phyloP scores from a whole-genome alignment of 2,797 vertebrate species.

The Echeneis naucrates region DNA sequence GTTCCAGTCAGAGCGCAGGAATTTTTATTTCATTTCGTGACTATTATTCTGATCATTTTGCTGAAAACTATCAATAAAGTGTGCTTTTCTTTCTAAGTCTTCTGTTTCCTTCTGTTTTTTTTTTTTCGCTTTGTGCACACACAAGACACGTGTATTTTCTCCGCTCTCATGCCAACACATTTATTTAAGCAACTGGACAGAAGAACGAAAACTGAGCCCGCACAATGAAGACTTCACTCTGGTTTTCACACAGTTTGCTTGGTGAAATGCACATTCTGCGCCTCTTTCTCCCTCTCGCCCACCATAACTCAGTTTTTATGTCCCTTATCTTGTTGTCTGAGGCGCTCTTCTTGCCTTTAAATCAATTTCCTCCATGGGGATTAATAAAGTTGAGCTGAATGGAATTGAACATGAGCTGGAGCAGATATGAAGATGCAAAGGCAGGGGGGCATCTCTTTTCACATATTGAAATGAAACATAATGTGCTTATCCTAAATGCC shows the following conservation, averaged over 20 bases:
- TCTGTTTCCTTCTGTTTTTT: background rate
- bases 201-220: background rate
- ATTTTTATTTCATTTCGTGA: background rate
- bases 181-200: background rate
- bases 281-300: background rate
- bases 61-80: background rate
- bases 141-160: background rate
- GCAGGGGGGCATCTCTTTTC: conserved; percentile 75
- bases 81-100: background rate
- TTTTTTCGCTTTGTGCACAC: background rate
- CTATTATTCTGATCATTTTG: background rate
- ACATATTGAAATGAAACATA: conserved; percentile 78
- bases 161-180: rapidly evolving
- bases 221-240: conserved; percentile 37
- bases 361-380: conserved; percentile 70
- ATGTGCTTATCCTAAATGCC: conserved; percentile 79
- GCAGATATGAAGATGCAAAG: conserved; percentile 70
- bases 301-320: conserved; percentile 49
- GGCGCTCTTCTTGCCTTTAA: conserved; percentile 67
- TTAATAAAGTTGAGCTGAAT: conserved; percentile 74
- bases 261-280: conserved; percentile 18
- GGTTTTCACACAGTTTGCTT: conserved; percentile 34
- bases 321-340: conserved; percentile 69
- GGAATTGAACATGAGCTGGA: conserved; percentile 68
- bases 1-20: background rate